Percentiles rank a stretch among this genome's conserved stretches.
phyloP scores from a whole-genome alignment of 1,140 invertebrate genomes.

The Brachionus plicatilis region DNA sequence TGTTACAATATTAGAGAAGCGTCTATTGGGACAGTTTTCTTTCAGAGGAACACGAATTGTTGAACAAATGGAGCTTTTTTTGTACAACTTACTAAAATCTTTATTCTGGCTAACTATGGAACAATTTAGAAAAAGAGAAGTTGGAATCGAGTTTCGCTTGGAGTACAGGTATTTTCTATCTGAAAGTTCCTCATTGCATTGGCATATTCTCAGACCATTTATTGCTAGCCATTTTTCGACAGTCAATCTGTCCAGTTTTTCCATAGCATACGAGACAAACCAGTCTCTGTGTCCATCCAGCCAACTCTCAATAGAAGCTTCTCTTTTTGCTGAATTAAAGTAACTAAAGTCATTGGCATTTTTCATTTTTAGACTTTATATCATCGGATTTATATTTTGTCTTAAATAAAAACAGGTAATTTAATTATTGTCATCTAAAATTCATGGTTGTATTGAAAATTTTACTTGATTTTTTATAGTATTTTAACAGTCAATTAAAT shows the following conservation, averaged over 20 bases:
- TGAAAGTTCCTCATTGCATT: not conserved
- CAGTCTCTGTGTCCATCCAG: slow-evolving; percentile 52
- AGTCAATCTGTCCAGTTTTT: slow-evolving; percentile 51
- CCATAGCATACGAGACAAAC: slow-evolving; percentile 52
- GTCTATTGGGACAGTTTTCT: not conserved
- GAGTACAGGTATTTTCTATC: not conserved
- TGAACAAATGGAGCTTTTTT: not conserved
- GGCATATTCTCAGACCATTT: slow-evolving; percentile 48
- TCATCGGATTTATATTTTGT: not conserved
- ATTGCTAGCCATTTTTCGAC: slow-evolving; percentile 55
- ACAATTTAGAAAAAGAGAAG: not conserved
- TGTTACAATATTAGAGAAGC: not conserved
- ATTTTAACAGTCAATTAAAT: too few species aligned
- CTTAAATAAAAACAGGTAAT: not conserved
- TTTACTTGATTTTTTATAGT: too few species aligned
- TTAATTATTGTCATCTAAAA: not conserved
- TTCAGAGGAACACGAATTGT: not conserved
- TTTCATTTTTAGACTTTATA: not conserved
- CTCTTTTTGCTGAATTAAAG: not conserved
- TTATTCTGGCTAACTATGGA: slow-evolving; percentile 2
- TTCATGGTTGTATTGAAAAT: too few species aligned
- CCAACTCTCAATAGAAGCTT: slow-evolving; percentile 51
- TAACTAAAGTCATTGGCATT: not conserved
- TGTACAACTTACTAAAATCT: slow-evolving; percentile 26
- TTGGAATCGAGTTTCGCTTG: slow-evolving; percentile 1